These are phyloP conservation scores for Catharus bicknelli DNA, from an alignment of 2,113 vertebrate genomes.

Conservation along the genomic window DNA sequence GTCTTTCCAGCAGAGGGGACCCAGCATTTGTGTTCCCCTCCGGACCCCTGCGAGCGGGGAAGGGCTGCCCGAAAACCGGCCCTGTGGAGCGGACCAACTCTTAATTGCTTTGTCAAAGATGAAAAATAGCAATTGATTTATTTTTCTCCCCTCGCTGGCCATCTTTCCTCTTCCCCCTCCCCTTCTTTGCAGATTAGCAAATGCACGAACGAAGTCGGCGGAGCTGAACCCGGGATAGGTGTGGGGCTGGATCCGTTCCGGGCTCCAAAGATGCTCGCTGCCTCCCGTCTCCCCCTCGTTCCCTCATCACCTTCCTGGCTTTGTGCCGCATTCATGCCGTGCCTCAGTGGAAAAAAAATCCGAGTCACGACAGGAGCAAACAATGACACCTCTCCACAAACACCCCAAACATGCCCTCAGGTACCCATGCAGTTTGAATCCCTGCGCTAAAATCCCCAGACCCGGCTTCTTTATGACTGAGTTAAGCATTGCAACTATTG, in stretches of 20 bases:
- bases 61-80: not conserved
- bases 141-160: constrained; percentile 24
- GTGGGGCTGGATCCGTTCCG: not conserved
- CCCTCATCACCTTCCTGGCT: not conserved
- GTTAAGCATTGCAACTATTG: not conserved
- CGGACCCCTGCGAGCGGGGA: not conserved
- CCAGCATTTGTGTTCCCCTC: rapidly evolving
- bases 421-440: not conserved
- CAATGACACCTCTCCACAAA: not conserved
- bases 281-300: too few species aligned
- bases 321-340: not conserved
- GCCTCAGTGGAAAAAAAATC: not conserved
- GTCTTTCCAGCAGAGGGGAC: not conserved
- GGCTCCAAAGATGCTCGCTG: not conserved
- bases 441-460: not conserved
- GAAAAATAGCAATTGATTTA: constrained; percentile 95
- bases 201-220: not conserved
- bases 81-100: not conserved
- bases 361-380: not conserved
- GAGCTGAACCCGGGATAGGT: not conserved
- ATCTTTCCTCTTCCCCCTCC: not conserved
- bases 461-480: not conserved
- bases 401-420: not conserved
- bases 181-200: constrained; percentile 43
- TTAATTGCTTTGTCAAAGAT: constrained; percentile 96